Base-by-base conservation (phyloP, 2,888 invertebrate species). In the Chouioia cunea region DNA sequence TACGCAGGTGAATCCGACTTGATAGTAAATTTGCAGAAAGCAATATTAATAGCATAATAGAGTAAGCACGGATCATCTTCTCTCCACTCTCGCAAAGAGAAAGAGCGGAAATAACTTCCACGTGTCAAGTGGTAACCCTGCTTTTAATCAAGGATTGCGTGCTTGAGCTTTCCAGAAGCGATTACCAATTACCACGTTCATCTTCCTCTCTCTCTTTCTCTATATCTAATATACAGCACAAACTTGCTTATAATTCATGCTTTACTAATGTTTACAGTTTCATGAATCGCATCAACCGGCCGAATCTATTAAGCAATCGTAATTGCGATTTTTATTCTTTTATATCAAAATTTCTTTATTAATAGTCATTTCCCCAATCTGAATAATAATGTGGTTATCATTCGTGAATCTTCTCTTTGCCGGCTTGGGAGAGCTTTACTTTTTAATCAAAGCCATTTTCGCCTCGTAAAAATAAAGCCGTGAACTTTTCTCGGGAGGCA, bases 11-110 rank as follows among this genome's bases (percentile, higher is more conserved):
- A 20, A 43, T 22, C 69, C 74, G 77, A 65, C 75, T 74, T 10
- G 77, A 75, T 43, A 52, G 52, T 70, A 77, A 74, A 78, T 78
- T 79, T 72, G 75, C 73, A 75, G 76, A 77, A 79, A 79, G 80
- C 77, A 79, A 79, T 79, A 80, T 80, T 79, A 78, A 80, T 80
- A 78, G 77, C 76, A 60, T 48, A 59, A 63, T 63, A 73, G 48
- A 64, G 56, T 36, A 10, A 36, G 52, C n/a, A 52, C 54, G 73
- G 71, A 73, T 75, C 74, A 76, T 74, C 72, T 50, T 15, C 15
- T 50, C 27, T 12, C 16, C 14, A 4, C 27, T 27, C 27, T 27
- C 27, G 27, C 27, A 27, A 27, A 27, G 27, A 27, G 6, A n/a
- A n/a, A n/a, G n/a, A n/a, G n/a, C 16, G 15, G 18, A 15, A 43